Percentiles rank a stretch among this genome's conserved stretches.
These are phyloP conservation scores for Callocephalon fimbriatum DNA, from an alignment of 2,113 vertebrate genomes.

Conservation along the genomic window DNA sequence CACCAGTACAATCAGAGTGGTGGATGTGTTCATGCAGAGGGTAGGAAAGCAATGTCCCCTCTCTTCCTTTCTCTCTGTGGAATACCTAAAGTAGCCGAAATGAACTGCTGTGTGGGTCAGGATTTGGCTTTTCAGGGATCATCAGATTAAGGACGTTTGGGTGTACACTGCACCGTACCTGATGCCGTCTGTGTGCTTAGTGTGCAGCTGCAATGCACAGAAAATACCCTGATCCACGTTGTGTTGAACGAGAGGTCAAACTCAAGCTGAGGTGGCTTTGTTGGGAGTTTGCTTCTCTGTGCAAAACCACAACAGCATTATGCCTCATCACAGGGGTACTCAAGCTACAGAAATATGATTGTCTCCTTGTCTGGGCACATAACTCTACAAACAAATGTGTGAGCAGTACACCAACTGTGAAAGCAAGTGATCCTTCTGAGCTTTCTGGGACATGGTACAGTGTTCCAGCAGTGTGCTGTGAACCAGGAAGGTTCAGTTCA, in stretches of 20 bases:
- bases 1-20: background rate
- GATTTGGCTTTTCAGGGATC: background rate
- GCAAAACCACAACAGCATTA: background rate
- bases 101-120: background rate
- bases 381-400: background rate
- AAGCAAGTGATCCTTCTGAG: background rate
- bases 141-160: background rate
- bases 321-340: background rate
- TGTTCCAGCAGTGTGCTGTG: background rate
- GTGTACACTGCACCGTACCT: background rate
- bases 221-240: background rate
- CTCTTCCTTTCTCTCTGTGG: background rate
- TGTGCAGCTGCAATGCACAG: accelerated
- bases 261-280: background rate
- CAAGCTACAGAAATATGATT: background rate
- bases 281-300: background rate
- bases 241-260: background rate
- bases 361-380: background rate
- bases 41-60: background rate
- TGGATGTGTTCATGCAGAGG: background rate
- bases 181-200: background rate
- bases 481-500: background rate
- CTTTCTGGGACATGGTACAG: background rate
- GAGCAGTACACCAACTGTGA: background rate
- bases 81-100: background rate